Evolutionary conservation across 2,888 invertebrate species (phyloP), one percentile per base, ranked within the genome.

Genomic region (Endomychus coccineus): DNA sequence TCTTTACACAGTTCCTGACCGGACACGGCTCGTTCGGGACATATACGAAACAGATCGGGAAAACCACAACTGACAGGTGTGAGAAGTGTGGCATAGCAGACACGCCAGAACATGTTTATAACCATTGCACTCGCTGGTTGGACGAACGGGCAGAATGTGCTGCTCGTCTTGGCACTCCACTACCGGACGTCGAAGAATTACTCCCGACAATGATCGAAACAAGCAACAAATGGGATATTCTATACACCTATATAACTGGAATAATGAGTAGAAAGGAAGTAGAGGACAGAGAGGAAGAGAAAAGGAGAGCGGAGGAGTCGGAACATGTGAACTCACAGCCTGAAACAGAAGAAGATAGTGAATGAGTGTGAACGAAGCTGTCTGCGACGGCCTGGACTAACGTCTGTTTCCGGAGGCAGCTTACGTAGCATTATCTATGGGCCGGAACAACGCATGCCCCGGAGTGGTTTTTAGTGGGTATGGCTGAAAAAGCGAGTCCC

Each of bases 1-100:
- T n/a, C 16, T 6, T 36, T 3, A 36, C 36, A 21, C 36, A 34
- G 29, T 36, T 36, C 16, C 23, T 36, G 13, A 36, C 36, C 4
- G 29, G 28, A 4, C 36, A 36, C 19, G 36, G 36, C 1, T 36
- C 36, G 1, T 36, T 29, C n/a, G 29, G 36, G 1, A 36, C 29
- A 2, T 36, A 22, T 10, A 36, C 36, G 7, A 4, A n/a, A 4
- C 2, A 23, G 11, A 29, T 29, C 4, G 29, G 27, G 16, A 22
- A 36, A 16, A 29, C 19, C 3, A n/a, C 4, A 1, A 7, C 3
- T 3, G 23, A 34, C 9, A 4, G 10, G 2, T 34, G 29, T 10
- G 12, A 10, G n/a, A 3, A 3, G 2, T 27, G 28, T 12, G 14
- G 21, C 3, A 5, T 7, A 4, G 10, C 2, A 7, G 34, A 28